Evolutionary conservation across 2,113 vertebrate species (phyloP), one percentile per base, ranked within the genome.

Genomic region (Corydoras maculifer): DNA sequence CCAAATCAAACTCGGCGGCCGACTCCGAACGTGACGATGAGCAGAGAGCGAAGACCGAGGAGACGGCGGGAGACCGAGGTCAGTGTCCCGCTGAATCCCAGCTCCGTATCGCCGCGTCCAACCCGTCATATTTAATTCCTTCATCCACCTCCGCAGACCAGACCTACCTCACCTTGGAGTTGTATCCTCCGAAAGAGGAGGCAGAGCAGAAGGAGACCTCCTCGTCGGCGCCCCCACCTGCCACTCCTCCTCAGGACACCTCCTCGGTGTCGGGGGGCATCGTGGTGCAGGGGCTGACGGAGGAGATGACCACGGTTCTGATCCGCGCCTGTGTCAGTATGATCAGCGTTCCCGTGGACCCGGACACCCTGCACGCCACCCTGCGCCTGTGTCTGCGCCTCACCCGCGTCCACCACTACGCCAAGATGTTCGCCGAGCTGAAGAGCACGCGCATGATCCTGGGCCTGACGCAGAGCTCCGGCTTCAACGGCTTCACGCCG

Each of bases 361-460:
- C 94, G 13, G 94, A 97, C 84, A 97, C 94, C 15, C 88, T 97
- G 77, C 94, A 97, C 65, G 94, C 94, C 69, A 97, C 94, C 8
- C 82, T 97, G 77, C 92, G 94, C 49, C 91, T 97, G 30, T 97
- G 94, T 79, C 85, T 97, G 78, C 91, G 94, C 8, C 92, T 97
- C 55, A 97, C 94, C 3, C 91, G 94, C 32, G 91, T 92, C 76
- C 94, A 97, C 83, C 91, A 93, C 74, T 94, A 93, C 8, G 94
- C 94, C 75, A 93, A 95, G 93, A 95, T 96, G 93, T 97, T 97
- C 80, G 94, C 94, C 4, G 94, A 97, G 75, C 86, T 97, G 31
- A 93, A 93, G 85, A 95, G 94, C 84, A 94, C 94, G 2, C 90
- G 93, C 64, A 93, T 95, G 93, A 94, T 97, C 86, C 87, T 97